Conservation (phyloP, 2,113 vertebrate genomes). For the Dendropsophus ebraccatus region DNA sequence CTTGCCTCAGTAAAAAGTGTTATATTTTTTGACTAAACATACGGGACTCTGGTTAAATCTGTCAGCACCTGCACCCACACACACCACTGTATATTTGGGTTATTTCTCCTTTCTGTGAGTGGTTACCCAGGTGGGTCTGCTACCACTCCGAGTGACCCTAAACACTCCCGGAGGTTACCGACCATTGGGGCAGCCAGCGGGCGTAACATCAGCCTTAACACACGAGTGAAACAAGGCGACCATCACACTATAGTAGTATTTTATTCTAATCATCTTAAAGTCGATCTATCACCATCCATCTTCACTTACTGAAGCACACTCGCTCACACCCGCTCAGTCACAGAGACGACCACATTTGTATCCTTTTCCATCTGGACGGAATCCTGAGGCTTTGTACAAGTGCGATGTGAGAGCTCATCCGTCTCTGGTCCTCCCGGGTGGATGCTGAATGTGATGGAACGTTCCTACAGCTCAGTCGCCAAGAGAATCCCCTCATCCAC, state of each 20-base stretch:
- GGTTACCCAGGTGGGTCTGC: too few species aligned
- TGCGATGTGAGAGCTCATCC: constrained; percentile 2
- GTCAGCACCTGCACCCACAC: too few species aligned
- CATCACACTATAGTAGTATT: neutral
- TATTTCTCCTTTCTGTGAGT: too few species aligned
- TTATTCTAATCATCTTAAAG: neutral
- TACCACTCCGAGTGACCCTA: too few species aligned
- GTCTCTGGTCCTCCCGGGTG: neutral
- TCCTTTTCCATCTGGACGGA: neutral
- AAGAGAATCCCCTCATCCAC: neutral
- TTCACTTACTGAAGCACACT: neutral
- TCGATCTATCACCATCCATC: neutral
- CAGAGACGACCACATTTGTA: neutral
- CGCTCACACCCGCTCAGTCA: neutral
- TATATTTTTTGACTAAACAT: too few species aligned
- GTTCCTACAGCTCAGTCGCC: neutral
- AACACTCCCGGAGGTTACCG: too few species aligned
- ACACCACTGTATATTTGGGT: too few species aligned
- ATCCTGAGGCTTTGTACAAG: neutral
- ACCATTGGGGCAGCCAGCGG: too few species aligned
- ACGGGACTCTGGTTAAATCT: too few species aligned
- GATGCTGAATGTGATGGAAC: neutral
- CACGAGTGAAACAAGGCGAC: neutral
- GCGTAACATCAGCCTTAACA: too few species aligned
- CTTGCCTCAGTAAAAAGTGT: too few species aligned